These are phyloP conservation scores for Drosophila paulistorum DNA, from an alignment of 1,140 invertebrate genomes.

Conservation along the genomic window DNA sequence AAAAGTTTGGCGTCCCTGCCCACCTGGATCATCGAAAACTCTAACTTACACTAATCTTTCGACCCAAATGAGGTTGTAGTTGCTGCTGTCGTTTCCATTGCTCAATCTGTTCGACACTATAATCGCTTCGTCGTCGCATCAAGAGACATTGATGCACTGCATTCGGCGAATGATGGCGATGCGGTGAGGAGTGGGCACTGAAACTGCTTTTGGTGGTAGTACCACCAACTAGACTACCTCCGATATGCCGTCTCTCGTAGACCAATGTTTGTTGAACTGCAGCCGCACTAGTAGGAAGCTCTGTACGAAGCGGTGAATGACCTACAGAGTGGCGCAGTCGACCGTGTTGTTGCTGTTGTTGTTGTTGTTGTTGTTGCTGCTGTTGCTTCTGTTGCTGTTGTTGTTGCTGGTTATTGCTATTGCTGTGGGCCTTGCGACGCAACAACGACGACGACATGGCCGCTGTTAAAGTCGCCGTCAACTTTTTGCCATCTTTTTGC, in stretches of 20 bases:
- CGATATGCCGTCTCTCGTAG: slow-evolving; percentile 61
- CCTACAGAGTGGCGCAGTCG: slow-evolving; percentile 45
- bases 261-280: slow-evolving; percentile 64
- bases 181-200: slow-evolving; percentile 65
- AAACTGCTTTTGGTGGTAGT: not conserved
- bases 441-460: slow-evolving; percentile 68
- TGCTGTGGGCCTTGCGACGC: slow-evolving; percentile 62
- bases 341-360: slow-evolving; percentile 21
- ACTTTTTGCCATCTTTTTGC: slow-evolving; percentile 63
- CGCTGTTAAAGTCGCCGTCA: slow-evolving; percentile 68
- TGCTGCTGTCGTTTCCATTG: slow-evolving; percentile 72
- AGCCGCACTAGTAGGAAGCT: slow-evolving; percentile 27
- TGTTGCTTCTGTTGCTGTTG: slow-evolving; percentile 23
- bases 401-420: slow-evolving; percentile 37
- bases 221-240: slow-evolving; percentile 4
- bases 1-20: too few relatives aligned
- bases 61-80: slow-evolving; percentile 50
- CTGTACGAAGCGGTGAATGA: slow-evolving; percentile 62
- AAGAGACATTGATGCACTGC: slow-evolving; percentile 71
- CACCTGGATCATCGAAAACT: not conserved
- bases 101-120: slow-evolving; percentile 73
- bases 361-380: slow-evolving; percentile 36
- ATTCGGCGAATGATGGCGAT: slow-evolving; percentile 56
- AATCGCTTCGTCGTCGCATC: slow-evolving; percentile 78
- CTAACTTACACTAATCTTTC: slow-evolving; percentile 72